Conservation (phyloP, 2,113 vertebrate species). For the Colius striatus region DNA sequence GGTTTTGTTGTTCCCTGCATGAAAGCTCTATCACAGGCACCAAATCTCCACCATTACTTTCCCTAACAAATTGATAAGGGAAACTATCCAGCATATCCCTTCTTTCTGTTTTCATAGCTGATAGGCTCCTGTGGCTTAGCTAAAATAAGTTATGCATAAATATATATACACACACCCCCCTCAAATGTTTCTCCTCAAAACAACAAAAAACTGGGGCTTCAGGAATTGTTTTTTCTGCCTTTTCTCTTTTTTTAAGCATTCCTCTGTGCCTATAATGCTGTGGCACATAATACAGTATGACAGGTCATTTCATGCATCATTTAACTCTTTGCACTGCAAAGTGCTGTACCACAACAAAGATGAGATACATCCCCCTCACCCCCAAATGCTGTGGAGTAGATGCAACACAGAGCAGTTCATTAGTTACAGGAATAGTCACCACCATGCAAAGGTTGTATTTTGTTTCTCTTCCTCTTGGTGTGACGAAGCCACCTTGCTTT, state of each 20-base stretch:
- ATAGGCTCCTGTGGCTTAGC: background rate
- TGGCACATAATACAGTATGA: conserved; percentile 48
- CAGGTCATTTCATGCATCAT: conserved; percentile 76
- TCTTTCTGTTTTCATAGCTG: background rate
- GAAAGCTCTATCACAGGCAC: background rate
- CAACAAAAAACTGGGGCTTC: background rate
- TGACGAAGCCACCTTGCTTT: background rate
- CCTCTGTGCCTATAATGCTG: background rate
- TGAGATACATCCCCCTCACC: background rate
- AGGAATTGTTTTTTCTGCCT: background rate
- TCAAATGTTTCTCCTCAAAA: background rate
- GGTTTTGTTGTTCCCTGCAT: background rate
- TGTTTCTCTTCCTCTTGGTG: background rate
- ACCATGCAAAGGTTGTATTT: background rate
- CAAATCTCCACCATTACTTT: background rate
- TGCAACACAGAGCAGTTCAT: background rate
- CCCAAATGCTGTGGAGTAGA: background rate
- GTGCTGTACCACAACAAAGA: conserved; percentile 22
- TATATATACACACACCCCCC: background rate
- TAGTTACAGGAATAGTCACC: background rate
- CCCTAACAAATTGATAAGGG: background rate
- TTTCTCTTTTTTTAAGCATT: background rate
- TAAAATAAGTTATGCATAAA: conserved; percentile 1
- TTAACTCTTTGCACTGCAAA: conserved; percentile 68
- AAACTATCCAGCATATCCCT: background rate